Evolutionary conservation across 2,888 invertebrate species (phyloP), one percentile per base, ranked within the genome.

Genomic region (Tridacna crocea): DNA sequence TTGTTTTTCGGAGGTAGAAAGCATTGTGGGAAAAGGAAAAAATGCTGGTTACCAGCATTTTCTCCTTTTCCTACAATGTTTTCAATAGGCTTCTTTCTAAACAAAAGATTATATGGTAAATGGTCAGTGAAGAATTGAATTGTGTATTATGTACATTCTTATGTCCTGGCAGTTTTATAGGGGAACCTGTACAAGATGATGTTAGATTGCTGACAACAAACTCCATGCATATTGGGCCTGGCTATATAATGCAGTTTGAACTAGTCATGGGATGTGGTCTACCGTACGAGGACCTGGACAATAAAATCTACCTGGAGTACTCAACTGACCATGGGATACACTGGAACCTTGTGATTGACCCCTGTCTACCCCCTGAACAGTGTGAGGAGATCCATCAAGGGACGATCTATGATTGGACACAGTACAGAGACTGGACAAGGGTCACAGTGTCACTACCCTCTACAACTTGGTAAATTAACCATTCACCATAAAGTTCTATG

Each of bases 221-320:
- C 80, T 91, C 94, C 4, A 89, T 95, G 85, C 91, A 92, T 48
- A 90, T 95, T 65, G 94, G 94, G 0, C 94, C 95, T 0, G 94
- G 94, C 0, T 94, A 93, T 83, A 93, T 94, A 89, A 90, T 94
- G 48, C 94, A 95, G 89, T 95, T 95, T 90, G 94, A 95, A 78
- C 90, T 95, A 2, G 92, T 93, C 8, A 94, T 95, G 92, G 94
- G 94, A 24, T 95, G 94, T 88, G 92, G 91, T n/a, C 80, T 89
- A 3, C 88, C 91, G 19, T 93, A 89, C 80, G 87, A 90, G 61
- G 83, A 81, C 58, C 77, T 87, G 15, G 89, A 91, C 79, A 92
- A 92, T 75, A 83, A 90, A 83, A 84, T 94, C 13, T 89, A 92
- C 72, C 90, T 95, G 68, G 94, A 95, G 88, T 94, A 92, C 89